Percentiles rank a stretch among this genome's conserved stretches.
phyloP scores from a whole-genome alignment of 2,113 vertebrate species.

The Callopanchax toddi region DNA sequence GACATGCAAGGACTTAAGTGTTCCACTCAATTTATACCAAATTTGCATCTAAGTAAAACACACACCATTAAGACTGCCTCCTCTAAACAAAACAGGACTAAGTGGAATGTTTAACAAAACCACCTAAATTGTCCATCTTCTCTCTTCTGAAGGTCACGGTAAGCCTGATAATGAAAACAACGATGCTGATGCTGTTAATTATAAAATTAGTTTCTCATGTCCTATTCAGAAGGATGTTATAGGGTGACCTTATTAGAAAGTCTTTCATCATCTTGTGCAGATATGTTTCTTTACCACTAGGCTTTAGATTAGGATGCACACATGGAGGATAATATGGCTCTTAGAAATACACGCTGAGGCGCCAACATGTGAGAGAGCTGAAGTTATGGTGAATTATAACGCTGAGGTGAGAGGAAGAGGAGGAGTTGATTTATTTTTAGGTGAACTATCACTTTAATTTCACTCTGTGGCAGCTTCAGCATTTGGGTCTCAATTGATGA shows the following conservation, averaged over 20 bases:
- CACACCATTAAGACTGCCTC: conserved; percentile 33
- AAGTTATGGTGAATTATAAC: conserved; percentile 29
- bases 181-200: conserved; percentile 6
- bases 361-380: neutral
- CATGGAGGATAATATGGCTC: neutral
- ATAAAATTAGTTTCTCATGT: conserved; percentile 19
- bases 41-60: conserved; percentile 63
- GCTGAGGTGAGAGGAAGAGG: conserved; percentile 30
- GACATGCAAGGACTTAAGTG: conserved; percentile 25
- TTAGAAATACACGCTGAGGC: neutral
- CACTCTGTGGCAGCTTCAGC: conserved; percentile 62
- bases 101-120: conserved; percentile 62
- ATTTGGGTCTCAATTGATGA: conserved; percentile 74
- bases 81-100: conserved; percentile 61
- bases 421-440: conserved; percentile 52
- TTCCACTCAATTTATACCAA: conserved; percentile 40
- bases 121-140: conserved; percentile 37
- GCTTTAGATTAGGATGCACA: conserved; percentile 31
- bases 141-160: conserved; percentile 33
- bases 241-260: conserved; percentile 46
- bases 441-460: conserved; percentile 65
- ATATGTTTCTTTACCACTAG: conserved; percentile 28
- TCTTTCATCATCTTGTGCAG: conserved; percentile 47
- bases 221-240: conserved; percentile 29
- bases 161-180: conserved; percentile 18